Conservation (phyloP, 1,140 invertebrate species). For the Sitophilus oryzae region DNA sequence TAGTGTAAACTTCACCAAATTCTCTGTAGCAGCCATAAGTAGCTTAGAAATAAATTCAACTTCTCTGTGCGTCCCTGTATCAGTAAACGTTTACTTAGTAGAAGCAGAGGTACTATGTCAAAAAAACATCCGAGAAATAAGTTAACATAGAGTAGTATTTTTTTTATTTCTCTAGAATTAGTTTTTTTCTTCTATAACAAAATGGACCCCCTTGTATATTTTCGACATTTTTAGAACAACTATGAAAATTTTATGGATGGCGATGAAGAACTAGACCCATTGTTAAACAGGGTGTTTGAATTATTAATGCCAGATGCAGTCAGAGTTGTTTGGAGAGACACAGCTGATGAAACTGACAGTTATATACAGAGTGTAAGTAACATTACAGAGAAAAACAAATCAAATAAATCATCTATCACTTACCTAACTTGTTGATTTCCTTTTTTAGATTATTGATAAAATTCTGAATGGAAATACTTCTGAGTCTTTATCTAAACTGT, state of each 20-base stretch:
- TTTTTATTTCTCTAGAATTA: not conserved
- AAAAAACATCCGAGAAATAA: not conserved
- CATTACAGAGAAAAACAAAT: no score
- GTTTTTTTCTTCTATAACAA: not conserved
- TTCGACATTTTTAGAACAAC: constrained; percentile 11
- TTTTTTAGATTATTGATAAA: no score
- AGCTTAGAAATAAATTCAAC: constrained; percentile 4
- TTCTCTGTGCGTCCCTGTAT: no score
- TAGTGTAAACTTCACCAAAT: constrained; percentile 3
- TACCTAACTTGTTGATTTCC: no score
- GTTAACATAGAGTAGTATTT: no score
- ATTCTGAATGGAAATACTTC: no score
- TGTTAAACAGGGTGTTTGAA: constrained; percentile 8
- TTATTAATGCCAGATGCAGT: constrained; percentile 7
- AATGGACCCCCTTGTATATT: not conserved
- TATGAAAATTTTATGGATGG: constrained; percentile 16
- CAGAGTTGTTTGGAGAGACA: constrained; percentile 11
- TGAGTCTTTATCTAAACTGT: no score
- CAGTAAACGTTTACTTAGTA: constrained; percentile 1
- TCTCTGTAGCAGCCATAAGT: constrained; percentile 4
- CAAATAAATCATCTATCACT: no score
- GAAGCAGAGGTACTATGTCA: constrained; percentile 2
- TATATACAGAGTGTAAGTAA: no score
- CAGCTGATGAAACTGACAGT: not conserved
- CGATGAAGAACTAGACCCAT: constrained; percentile 13